Base-by-base conservation (phyloP, 2,113 vertebrate species). In the Aplodontia rufa region DNA sequence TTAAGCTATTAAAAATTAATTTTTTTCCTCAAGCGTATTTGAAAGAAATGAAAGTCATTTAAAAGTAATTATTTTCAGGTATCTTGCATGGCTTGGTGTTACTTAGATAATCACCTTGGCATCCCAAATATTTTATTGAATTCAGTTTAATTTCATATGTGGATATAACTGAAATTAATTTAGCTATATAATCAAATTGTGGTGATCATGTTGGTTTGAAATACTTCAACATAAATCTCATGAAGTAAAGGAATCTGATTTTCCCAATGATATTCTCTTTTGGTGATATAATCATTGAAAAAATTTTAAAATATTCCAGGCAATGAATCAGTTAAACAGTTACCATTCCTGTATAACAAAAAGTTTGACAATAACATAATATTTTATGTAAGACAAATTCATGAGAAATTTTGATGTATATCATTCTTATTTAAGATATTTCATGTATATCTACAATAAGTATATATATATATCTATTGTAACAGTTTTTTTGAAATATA, bases 11-110 rank as follows among this genome's bases (percentile, higher is more conserved):
- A 62, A 71, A 49, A 26, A 17, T 12, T 8, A 58, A 17, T 16
- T 42, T 37, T 91, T 86, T 93, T 89, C n/a, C 20, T 94, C 5
- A 55, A 24, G 1, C 7, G 93, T 68, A 78, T 74, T 96, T 91
- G 53, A 91, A 93, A 87, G 14, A 53, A 95, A 87, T 76, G 6
- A 76, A 93, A 82, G 9, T 24, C 28, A 49, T 95, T 82, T 88
- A 13, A 64, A 79, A 81, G 51, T 37, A 79, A 93, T 83, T 37
- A 76, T 68, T 47, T 85, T 91, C 14, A 79, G 26, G 5, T 2
- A 62, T 40, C 7, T 24, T 1, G 0, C 5, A 74, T 49, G 10
- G 0, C 6, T 82, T 80, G 82, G 8, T 76, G 55, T 37, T 72
- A 81, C 7, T 82, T 1, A 89, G 5, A 74, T 74, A 76, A 40